Evolutionary conservation across 2,113 vertebrate species (phyloP).

Genomic region (Nipponia nippon): DNA sequence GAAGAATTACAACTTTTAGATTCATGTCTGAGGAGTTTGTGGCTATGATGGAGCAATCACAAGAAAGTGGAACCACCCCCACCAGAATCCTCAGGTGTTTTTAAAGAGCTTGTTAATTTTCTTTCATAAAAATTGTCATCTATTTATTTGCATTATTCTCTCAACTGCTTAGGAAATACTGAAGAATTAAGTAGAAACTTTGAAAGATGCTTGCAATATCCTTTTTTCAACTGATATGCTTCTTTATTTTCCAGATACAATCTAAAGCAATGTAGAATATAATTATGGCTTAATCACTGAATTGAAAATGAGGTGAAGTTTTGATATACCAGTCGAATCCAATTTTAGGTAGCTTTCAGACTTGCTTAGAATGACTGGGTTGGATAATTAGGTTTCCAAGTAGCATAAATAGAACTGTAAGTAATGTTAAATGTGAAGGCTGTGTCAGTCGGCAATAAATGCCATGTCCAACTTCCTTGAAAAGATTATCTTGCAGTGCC

Average conservation of each 20-base stretch:
- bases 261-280: not conserved
- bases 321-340: not conserved
- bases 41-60: not conserved
- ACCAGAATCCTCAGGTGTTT: not conserved
- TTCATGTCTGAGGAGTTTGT: not conserved
- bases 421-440: not conserved
- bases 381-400: not conserved
- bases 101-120: not conserved
- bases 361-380: not conserved
- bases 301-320: not conserved
- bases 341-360: conserved; percentile 3
- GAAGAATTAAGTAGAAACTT: not conserved
- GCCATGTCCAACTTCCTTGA: not conserved
- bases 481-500: not conserved
- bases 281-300: not conserved
- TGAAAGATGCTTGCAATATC: not conserved
- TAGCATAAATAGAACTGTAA: not conserved
- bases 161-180: not conserved
- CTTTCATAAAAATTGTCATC: not conserved
- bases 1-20: not conserved
- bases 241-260: not conserved
- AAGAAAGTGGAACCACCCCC: not conserved
- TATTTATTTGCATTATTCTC: not conserved
- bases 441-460: not conserved
- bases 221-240: not conserved